phyloP scores from a whole-genome alignment of 2,797 vertebrate species.

The Meda fulgida region DNA sequence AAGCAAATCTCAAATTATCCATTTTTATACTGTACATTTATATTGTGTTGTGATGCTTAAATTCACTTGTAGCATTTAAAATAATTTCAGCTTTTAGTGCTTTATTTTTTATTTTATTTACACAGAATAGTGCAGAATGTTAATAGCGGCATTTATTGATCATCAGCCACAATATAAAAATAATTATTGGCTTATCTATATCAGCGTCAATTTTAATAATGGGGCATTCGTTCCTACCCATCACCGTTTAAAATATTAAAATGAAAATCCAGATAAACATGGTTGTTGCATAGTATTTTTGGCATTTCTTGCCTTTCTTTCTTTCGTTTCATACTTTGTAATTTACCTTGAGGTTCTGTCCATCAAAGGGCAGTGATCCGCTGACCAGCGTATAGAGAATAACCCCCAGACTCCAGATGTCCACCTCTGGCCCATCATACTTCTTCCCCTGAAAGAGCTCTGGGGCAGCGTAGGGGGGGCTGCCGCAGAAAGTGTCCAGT shows the following conservation, averaged over 20 bases:
- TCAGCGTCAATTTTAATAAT: not conserved
- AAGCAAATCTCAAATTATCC: not conserved
- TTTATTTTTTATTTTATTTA: not conserved
- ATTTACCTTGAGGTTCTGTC: conserved; percentile 93
- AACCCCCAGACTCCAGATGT: conserved; percentile 93
- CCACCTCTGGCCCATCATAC: conserved; percentile 91
- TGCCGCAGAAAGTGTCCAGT: conserved; percentile 93
- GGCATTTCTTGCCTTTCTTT: not conserved
- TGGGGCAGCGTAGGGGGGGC: conserved; percentile 83
- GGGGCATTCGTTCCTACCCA: no score
- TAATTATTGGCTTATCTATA: not conserved
- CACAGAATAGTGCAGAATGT: not conserved
- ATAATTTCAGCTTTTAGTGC: not conserved
- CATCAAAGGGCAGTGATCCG: conserved; percentile 96
- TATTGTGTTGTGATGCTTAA: not conserved
- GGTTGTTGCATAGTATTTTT: not conserved
- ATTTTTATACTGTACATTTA: not conserved
- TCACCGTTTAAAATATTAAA: not conserved
- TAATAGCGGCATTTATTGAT: not conserved
- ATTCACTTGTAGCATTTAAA: not conserved
- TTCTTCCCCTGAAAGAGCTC: conserved; percentile 91
- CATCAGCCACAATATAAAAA: not conserved
- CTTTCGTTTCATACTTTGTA: conserved; percentile 12
- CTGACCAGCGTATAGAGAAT: conserved; percentile 96
- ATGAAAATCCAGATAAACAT: not conserved